Percentiles rank a stretch among this genome's conserved stretches.
phyloP scores from a whole-genome alignment of 2,888 invertebrate genomes.

The Pachydiplax longipennis region DNA sequence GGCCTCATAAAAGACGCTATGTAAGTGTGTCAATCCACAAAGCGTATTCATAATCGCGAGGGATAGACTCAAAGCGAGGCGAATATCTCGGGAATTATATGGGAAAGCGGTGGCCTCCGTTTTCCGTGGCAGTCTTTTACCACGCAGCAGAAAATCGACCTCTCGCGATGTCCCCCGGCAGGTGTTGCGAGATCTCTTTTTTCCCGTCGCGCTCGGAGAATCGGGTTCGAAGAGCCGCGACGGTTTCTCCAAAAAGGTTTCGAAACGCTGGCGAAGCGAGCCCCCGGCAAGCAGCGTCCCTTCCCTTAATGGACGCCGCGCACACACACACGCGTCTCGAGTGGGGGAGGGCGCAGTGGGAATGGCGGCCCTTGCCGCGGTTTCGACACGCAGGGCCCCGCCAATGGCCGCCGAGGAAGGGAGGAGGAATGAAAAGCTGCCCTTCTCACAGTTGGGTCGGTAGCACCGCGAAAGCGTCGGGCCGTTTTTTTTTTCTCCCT shows the following conservation, averaged over 20 bases:
- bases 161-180: not conserved
- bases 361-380: not conserved
- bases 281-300: not conserved
- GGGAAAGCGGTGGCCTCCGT: no score
- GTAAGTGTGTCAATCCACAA: no score
- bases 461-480: no score
- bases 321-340: not conserved
- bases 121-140: no score
- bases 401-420: conserved; percentile 47
- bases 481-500: no score
- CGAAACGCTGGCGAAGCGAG: not conserved
- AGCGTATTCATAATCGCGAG: no score
- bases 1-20: no score
- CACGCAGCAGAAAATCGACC: not conserved
- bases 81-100: no score
- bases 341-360: not conserved
- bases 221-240: not conserved
- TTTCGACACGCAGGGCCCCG: conserved; percentile 25
- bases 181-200: not conserved
- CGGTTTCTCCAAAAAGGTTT: not conserved
- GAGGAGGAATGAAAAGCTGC: conserved; percentile 51
- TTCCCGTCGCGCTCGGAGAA: not conserved
- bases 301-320: not conserved
- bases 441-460: conserved; percentile 52
- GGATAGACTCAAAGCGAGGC: no score